These are phyloP conservation scores for Carduelis carduelis DNA, from an alignment of 2,797 vertebrate genomes.

Conservation along the genomic window DNA sequence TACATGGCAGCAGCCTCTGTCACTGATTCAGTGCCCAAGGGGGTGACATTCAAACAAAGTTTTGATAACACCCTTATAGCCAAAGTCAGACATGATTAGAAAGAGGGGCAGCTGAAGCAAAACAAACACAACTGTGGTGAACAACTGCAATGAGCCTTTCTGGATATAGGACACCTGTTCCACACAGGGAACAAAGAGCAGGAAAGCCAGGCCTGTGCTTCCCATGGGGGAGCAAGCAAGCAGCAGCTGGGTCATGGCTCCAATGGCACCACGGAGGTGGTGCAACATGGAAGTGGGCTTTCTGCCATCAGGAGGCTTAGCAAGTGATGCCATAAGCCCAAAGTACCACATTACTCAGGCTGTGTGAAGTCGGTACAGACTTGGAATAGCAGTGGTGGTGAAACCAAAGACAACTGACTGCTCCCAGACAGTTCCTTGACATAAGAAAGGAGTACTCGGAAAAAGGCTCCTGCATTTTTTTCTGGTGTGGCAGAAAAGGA, in stretches of 20 bases:
- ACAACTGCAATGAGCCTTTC: neutral
- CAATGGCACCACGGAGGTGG: neutral
- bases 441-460: neutral
- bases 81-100: neutral
- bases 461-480: neutral
- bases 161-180: neutral
- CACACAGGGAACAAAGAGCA: neutral
- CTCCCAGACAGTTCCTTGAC: neutral
- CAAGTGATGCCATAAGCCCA: neutral
- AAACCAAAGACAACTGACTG: neutral
- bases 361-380: neutral
- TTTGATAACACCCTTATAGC: neutral
- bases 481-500: neutral
- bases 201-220: neutral
- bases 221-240: accelerated
- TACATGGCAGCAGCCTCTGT: neutral
- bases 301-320: neutral
- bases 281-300: neutral
- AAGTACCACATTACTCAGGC: neutral
- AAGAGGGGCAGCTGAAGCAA: neutral
- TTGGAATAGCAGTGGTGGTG: neutral
- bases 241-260: neutral
- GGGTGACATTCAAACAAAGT: neutral
- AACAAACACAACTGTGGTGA: neutral
- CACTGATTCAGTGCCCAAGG: neutral